Evolutionary conservation across 2,113 vertebrate species (phyloP), one percentile per base, ranked within the genome.

Genomic region (Marmota flaviventris): DNA sequence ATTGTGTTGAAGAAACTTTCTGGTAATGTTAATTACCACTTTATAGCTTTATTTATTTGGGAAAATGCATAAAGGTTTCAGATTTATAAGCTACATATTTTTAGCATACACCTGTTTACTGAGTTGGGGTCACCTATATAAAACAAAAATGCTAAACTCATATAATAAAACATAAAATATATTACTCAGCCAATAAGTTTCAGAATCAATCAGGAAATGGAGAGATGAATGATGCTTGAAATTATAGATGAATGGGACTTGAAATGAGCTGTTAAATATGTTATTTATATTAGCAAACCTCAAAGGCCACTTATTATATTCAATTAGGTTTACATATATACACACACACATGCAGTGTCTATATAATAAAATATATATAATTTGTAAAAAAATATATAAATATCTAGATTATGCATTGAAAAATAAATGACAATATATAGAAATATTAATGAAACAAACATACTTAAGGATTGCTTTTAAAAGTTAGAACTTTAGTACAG

Each of bases 151-250:
- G 34, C 14, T 61, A 56, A 69, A 70, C 67, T 65, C 53, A 84
- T 65, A 86, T 8, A 91, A 70, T 63, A 73, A 88, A 73, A 93
- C 29, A 87, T 81, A 81, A 86, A 81, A 73, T 65, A 91, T 42
- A 22, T 24, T 10, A 81, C 29, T 61, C 32, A 53, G 65, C 17
- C 24, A 58, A n/a, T 65, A 81, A 75, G 5, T 73, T 73, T 32
- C 53, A 82, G 53, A 94, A 82, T 63, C 32, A 72, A n/a, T 39
- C 24, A 91, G n/a, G 37, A 86, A 73, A 75, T 27, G 75, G 53
- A 95, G 51, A 65, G 84, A 45, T 63, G 58, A 89, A 29, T 58
- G 70, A 13, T 77, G 61, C 37, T 77, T 94, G 72, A 83, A 90
- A 58, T 77, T 73, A 77, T 84, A n/a, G 3, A 37, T 56, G 84